Percentiles rank a stretch among this genome's conserved stretches.
Evolutionary conservation across 2,888 invertebrate species (phyloP).

Genomic region (Lasioglossum marginatum): DNA sequence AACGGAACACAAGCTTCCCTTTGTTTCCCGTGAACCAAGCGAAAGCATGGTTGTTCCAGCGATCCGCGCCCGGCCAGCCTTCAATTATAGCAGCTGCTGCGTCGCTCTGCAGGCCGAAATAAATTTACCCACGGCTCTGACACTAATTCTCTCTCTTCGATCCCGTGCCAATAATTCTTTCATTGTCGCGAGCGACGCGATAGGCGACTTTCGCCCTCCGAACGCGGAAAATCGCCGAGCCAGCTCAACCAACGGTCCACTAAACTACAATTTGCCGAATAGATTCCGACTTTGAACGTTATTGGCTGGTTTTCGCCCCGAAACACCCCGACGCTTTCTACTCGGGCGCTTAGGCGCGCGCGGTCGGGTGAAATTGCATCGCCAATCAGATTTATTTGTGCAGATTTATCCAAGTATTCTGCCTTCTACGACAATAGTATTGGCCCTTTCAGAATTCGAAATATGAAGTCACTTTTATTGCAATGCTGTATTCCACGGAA

Average conservation of each 20-base stretch:
- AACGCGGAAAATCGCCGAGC: not conserved
- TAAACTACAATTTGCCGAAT: constrained; percentile 1
- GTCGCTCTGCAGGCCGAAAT: constrained; percentile 32
- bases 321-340: not conserved
- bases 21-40: constrained; percentile 37
- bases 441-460: not conserved
- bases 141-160: constrained; percentile 40
- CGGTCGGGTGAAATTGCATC: not conserved
- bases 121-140: constrained; percentile 38
- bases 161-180: constrained; percentile 39
- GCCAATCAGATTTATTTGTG: not conserved
- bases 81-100: constrained; percentile 42
- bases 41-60: constrained; percentile 13
- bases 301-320: not conserved
- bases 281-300: not conserved
- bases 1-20: constrained; percentile 39
- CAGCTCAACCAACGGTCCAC: not conserved
- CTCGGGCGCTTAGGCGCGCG: not conserved
- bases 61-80: constrained; percentile 27
- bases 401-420: not conserved
- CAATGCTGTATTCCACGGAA: no score
- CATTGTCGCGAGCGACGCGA: not conserved
- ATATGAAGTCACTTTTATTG: not conserved
- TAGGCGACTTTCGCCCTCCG: not conserved
- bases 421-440: not conserved